Base-by-base conservation (phyloP, 2,113 vertebrate genomes). In the Brachyistius frenatus region DNA sequence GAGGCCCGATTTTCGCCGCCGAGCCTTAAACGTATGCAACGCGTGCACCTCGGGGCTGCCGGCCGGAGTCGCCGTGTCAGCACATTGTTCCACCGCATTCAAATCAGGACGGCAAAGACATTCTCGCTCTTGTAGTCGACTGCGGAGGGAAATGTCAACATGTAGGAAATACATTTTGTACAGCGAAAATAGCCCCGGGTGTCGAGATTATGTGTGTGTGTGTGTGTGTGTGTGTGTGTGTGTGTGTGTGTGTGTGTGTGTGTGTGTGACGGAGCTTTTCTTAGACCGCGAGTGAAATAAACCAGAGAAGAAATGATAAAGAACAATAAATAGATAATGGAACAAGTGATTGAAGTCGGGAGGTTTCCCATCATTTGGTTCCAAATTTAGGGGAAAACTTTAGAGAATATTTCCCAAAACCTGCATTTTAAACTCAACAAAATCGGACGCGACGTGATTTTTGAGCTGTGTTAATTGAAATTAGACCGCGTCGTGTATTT, bases 21-120 rank as follows among this genome's bases (percentile, higher is more conserved):
- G 60, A 73, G 67, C 36, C 66, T 47, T 55, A 23, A 76, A 70
- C 60, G 52, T 33, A 52, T 71, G 41, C 41, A 41, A 58, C 23
- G 7, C 53, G 23, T 46, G 14, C 62, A 14, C 50, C 23, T 23
- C 23, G 23, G 23, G 15, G 31, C 64, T 66, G 47, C 1, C 7
- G 47, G 49, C 73, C 36, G 16, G 23, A 66, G 31, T 6, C 57
- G 75, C 85, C 66, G 54, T n/a, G 52, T 75, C 78, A 81, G 78
- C 72, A 31, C 76, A 16, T 7, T 32, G 16, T 39, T 64, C 44
- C 65, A 53, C 47, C 23, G 30, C 4, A 5, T 37, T 30, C 37
- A 36, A 46, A 64, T 36, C 33, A 54, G 39, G 2, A 15, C 39
- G 14, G 36, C 52, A 50, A 39, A 2, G 4, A 44, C 31, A 13